Evolutionary conservation across 2,113 vertebrate species (phyloP), one percentile per base, ranked within the genome.

Genomic region (Nipponia nippon): DNA sequence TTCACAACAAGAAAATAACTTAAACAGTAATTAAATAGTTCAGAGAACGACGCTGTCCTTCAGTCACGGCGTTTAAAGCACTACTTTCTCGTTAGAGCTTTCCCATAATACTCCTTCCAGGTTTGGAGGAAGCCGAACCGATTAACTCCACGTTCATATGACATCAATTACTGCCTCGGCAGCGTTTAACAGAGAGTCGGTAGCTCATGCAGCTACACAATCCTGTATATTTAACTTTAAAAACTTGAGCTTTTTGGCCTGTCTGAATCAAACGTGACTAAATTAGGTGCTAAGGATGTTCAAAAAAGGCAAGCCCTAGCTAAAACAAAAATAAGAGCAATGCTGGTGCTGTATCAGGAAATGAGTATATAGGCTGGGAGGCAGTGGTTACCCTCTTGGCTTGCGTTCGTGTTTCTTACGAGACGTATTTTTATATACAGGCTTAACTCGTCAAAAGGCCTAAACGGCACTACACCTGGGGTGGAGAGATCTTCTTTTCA

Each of bases 1-100:
- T 91, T 84, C 30, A 5, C 19, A 94, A 79, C 40, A 72, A 26
- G 62, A 92, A 95, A 97, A 88, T 47, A 88, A 88, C n/a, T 63
- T 47, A 42, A 91, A 83, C 14, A 2, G 55, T 67, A 93, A 93
- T 65, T 44, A 90, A 90, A 86, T 9, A n/a, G 58, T 58, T 80
- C 67, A 62, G 38, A 79, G 66, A 93, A 94, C 0, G 8, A 62
- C 1, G 2, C 30, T 29, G 49, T 27, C 50, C 22, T 83, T 38
- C 69, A 34, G 42, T 71, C n/a, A 59, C 1, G 2, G 20, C 20
- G 52, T 84, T 92, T 56, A 62, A 92, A 89, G 70, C 8, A 27
- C 21, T 65, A 21, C 7, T 59, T 94, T 81, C 40, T 86, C 70
- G 53, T 59, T 25, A 67, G 36, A 83, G 46, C 25, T 55, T 46